These are phyloP conservation scores for Pseudopipra pipra DNA, from an alignment of 2,113 vertebrate genomes.

Conservation along the genomic window DNA sequence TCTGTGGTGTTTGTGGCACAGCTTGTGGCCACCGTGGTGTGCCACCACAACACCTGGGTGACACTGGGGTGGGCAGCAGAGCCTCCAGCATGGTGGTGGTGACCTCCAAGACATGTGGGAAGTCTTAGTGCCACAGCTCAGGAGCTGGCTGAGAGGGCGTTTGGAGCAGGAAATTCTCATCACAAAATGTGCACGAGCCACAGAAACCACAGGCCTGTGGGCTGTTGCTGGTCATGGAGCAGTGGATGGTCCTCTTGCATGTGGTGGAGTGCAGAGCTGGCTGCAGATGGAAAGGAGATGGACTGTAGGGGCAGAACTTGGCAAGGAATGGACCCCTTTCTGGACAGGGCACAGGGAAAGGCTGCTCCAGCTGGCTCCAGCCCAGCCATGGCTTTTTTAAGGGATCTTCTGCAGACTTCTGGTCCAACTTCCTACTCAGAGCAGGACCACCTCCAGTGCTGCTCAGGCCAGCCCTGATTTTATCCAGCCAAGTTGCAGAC, in stretches of 20 bases:
- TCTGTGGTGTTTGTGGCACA: background rate
- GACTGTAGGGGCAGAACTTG: background rate
- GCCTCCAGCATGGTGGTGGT: background rate
- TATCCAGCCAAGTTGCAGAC: background rate
- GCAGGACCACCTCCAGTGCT: too few species aligned
- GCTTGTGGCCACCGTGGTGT: too few species aligned
- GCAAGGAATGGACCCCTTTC: background rate
- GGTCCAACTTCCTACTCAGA: too few species aligned
- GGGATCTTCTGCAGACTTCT: too few species aligned
- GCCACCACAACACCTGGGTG: background rate
- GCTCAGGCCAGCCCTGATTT: too few species aligned
- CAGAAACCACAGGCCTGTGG: background rate
- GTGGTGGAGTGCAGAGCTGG: background rate
- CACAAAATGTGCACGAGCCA: too few species aligned
- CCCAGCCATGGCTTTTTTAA: too few species aligned
- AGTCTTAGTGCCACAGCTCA: background rate
- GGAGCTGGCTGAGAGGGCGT: background rate
- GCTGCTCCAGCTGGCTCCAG: too few species aligned
- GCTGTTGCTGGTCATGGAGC: background rate
- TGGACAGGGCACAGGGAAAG: background rate
- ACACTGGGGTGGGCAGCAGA: background rate
- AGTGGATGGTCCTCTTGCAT: background rate
- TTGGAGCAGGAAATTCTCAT: background rate
- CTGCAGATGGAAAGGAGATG: background rate
- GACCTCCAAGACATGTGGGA: background rate